These are phyloP conservation scores for Hybognathus amarus DNA, from an alignment of 2,797 vertebrate genomes.

Conservation along the genomic window DNA sequence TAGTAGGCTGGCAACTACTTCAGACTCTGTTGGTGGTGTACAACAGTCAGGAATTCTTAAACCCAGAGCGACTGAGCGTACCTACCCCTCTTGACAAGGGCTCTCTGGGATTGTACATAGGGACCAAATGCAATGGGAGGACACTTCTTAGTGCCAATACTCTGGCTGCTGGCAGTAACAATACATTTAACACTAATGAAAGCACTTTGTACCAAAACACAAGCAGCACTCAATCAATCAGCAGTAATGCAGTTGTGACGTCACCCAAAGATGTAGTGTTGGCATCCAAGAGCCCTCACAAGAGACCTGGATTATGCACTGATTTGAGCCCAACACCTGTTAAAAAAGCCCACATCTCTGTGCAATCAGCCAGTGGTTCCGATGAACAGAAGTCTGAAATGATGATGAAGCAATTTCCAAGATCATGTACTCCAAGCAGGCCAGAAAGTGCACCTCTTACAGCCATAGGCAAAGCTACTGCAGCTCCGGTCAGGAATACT, in stretches of 20 bases:
- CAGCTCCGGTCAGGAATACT: conserved; percentile 72
- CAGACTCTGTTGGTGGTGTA: conserved; percentile 57
- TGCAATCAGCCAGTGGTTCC: conserved; percentile 71
- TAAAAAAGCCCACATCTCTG: conserved; percentile 87
- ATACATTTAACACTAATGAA: conserved; percentile 63
- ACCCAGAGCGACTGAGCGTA: conserved; percentile 83
- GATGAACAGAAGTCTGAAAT: conserved; percentile 71
- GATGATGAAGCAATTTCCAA: conserved; percentile 69
- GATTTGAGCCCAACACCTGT: conserved; percentile 85
- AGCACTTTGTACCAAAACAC: conserved; percentile 77
- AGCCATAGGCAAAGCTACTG: conserved; percentile 76
- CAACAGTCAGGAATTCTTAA: conserved; percentile 70
- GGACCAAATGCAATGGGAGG: conserved; percentile 76
- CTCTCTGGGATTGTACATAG: conserved; percentile 75
- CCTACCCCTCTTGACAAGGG: conserved; percentile 79
- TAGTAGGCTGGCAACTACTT: conserved; percentile 69
- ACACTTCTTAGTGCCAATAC: conserved; percentile 70
- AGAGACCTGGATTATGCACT: conserved; percentile 84
- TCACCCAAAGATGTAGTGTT: conserved; percentile 79
- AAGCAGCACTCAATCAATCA: conserved; percentile 75
- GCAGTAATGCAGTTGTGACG: conserved; percentile 69
- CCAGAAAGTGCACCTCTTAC: conserved; percentile 81
- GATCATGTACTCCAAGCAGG: conserved; percentile 72
- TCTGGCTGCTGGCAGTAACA: conserved; percentile 76
- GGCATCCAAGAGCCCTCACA: conserved; percentile 86